Evolutionary conservation across 2,888 invertebrate genomes (phyloP), one percentile per base, ranked within the genome.

Genomic region (Drosophila infuscata): DNA sequence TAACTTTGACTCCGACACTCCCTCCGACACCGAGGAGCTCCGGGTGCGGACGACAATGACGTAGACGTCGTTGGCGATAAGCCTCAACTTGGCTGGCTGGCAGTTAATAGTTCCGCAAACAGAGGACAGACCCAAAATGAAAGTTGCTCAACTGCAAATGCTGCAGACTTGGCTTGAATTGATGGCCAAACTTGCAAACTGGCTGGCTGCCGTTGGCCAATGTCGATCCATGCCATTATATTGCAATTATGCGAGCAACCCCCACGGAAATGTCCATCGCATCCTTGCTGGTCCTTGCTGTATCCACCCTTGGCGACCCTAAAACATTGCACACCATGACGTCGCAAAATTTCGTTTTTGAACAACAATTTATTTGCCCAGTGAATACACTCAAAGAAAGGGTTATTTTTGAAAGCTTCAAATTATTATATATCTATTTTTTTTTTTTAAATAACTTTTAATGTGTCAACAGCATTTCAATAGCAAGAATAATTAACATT

Each of bases 211-310:
- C 66, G 15, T 46, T 46, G 59, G 29, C 64, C 62, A 53, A 72
- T 70, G 66, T 59, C 79, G 57, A 63, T 65, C 57, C 81, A 63
- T 70, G 56, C 61, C 84, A 88, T 89, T 89, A 84, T 79, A 82
- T 87, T 84, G 89, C 83, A 84, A 84, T 84, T 84, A 84, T 88
- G 79, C 67, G 54, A 64, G 70, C 89, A 74, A 82, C 89, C 89
- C 83, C 81, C 49, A 71, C 57, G 58, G 60, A 66, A 70, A 49
- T 49, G 48, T 54, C 54, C 54, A 56, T 46, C 38, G 17, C 53
- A 51, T 20, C 58, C 20, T 57, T 62, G 56, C 43, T 66, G 68
- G 32, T 62, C 51, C 43, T 66, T 66, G 32, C 29, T 9, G 52
- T 67, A 70, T 82, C 80, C 64, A 82, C 83, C 86, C 83, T 74